These are phyloP conservation scores for Bombyx mori DNA, from an alignment of 1,140 invertebrate species.

Conservation along the genomic window DNA sequence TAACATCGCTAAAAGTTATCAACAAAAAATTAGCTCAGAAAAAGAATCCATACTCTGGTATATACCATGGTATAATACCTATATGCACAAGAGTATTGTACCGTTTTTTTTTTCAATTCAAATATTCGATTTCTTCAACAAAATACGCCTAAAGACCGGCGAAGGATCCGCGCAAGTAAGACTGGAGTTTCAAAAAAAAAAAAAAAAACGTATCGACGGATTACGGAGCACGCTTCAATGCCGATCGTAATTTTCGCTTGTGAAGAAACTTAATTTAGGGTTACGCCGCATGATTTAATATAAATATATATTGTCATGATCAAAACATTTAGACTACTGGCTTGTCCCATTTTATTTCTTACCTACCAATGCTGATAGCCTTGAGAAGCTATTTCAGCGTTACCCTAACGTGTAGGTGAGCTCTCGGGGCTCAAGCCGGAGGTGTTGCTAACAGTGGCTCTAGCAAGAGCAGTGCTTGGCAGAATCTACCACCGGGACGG, in stretches of 20 bases:
- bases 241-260: conserved; percentile 43
- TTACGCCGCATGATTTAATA: not conserved
- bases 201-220: conserved; percentile 33
- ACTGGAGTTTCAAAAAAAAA: conserved; percentile 8
- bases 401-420: no score
- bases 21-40: not conserved
- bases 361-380: no score
- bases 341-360: no score
- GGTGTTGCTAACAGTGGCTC: no score
- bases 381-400: no score
- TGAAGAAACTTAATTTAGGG: conserved; percentile 19
- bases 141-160: conserved; percentile 22
- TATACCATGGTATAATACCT: no score
- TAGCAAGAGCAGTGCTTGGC: no score
- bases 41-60: no score
- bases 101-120: not conserved
- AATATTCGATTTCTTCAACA: conserved; percentile 5
- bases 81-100: not conserved
- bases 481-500: no score
- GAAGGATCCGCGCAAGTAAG: conserved; percentile 37
- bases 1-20: not conserved
- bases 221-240: conserved; percentile 54
- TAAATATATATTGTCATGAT: no score
- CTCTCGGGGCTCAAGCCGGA: no score
- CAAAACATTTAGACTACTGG: no score